A percentile compares a stretch with the other conserved stretches of the same genome.
Conservation (phyloP, 2,113 vertebrate species). For the Microcebus jonahi region DNA sequence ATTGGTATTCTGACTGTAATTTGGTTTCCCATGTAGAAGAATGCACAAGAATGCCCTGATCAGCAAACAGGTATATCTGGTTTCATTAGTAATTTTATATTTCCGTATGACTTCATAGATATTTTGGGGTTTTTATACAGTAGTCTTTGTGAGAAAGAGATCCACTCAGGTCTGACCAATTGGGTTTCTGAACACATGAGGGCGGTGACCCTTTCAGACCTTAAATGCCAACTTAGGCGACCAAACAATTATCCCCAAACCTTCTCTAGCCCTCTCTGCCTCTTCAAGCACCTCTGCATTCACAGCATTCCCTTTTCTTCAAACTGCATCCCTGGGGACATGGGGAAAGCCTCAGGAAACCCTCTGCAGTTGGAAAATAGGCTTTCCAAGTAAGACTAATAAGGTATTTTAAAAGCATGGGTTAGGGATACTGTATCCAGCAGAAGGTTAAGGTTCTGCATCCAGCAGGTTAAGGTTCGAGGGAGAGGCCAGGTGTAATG, state of each 20-base stretch:
- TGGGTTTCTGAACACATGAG: neutral
- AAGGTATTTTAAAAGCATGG: neutral
- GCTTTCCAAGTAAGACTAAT: constrained; percentile 31
- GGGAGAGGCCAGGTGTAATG: too few relatives aligned
- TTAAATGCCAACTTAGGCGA: neutral
- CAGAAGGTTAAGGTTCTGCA: neutral
- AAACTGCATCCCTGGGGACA: neutral
- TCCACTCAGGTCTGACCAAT: constrained; percentile 4
- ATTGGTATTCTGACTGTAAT: neutral
- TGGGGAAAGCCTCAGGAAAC: neutral
- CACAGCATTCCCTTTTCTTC: neutral
- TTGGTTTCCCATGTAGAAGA: neutral
- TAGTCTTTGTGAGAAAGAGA: constrained; percentile 11
- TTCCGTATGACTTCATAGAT: neutral
- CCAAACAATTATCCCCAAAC: neutral
- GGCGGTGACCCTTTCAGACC: neutral
- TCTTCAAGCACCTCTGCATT: neutral
- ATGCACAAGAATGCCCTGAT: neutral
- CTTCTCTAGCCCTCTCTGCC: neutral
- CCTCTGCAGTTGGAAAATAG: neutral
- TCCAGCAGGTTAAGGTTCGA: neutral
- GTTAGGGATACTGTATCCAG: neutral
- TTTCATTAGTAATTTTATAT: constrained; percentile 19
- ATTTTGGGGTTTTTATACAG: neutral
- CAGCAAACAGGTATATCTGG: neutral